These are phyloP conservation scores for Lasioglossum malachurum DNA, from an alignment of 2,888 invertebrate species.

Conservation along the genomic window DNA sequence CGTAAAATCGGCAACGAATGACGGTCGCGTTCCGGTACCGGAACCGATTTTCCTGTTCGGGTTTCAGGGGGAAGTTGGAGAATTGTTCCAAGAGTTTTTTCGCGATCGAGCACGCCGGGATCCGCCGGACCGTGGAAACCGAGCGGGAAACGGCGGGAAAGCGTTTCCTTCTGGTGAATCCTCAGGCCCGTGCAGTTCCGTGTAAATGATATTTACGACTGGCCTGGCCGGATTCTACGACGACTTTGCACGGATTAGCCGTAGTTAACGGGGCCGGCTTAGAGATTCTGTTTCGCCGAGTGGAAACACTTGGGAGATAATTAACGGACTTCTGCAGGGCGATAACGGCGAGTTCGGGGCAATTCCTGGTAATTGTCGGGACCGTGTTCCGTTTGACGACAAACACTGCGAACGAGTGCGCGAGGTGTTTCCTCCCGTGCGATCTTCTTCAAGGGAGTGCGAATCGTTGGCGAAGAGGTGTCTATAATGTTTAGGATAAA, in stretches of 20 bases:
- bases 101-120: conserved; percentile 21
- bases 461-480: not conserved
- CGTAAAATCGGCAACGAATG: conserved; percentile 48
- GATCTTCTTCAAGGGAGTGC: not conserved
- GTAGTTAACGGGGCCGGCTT: conserved; percentile 46
- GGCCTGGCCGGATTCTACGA: conserved; percentile 18
- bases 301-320: conserved; percentile 35
- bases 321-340: conserved; percentile 29
- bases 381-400: not conserved
- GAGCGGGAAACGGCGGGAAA: not conserved
- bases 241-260: conserved; percentile 41
- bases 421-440: not conserved
- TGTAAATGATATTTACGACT: conserved; percentile 60
- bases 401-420: conserved; percentile 1
- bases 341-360: conserved; percentile 17
- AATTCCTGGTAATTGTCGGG: conserved; percentile 22
- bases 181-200: conserved; percentile 16
- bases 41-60: conserved; percentile 14
- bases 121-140: conserved; percentile 44
- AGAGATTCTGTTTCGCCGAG: conserved; percentile 30
- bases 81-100: conserved; percentile 1
- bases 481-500: not conserved
- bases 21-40: not conserved
- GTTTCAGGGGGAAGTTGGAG: not conserved
- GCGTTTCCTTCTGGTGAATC: conserved; percentile 26